Evolutionary conservation across 2,797 vertebrate genomes (phyloP).

Genomic region (Lagothrix lagotricha): DNA sequence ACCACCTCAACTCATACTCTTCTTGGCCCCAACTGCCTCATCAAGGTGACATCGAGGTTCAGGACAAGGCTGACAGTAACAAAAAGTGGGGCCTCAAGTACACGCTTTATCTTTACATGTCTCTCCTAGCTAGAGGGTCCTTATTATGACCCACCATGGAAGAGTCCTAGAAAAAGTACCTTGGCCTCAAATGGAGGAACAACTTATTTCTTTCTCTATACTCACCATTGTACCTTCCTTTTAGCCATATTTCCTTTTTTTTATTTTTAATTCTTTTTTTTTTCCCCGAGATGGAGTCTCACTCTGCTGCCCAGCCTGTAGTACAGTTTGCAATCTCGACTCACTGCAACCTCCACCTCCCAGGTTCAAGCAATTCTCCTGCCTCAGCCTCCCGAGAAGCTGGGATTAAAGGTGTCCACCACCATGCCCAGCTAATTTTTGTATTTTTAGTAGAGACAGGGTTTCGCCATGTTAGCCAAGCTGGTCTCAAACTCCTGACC

Average conservation of each 20-base stretch:
- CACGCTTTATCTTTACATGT: background rate
- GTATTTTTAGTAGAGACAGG: background rate
- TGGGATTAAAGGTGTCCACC: background rate
- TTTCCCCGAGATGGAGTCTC: background rate
- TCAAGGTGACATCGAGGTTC: conserved; percentile 16
- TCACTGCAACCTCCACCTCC: background rate
- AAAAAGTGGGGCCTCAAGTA: background rate
- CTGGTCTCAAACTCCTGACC: background rate
- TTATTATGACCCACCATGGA: background rate
- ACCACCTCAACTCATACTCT: conserved; percentile 47
- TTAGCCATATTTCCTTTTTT: conserved; percentile 4
- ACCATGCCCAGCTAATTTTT: background rate
- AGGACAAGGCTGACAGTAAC: conserved; percentile 13
- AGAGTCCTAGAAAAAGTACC: conserved; percentile 27
- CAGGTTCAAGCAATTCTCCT: background rate
- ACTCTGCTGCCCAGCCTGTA: background rate
- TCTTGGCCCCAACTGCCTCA: conserved; percentile 37
- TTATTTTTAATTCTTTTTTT: background rate
- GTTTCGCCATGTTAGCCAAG: background rate
- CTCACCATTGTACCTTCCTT: conserved; percentile 42
- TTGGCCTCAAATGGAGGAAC: background rate
- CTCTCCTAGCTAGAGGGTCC: background rate
- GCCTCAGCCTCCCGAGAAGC: background rate
- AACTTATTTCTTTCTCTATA: conserved; percentile 32
- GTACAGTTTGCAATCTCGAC: background rate